A percentile compares a stretch with the other conserved stretches of the same genome.
These are phyloP conservation scores for Charadrius vociferus DNA, from an alignment of 2,113 vertebrate genomes.

Conservation along the genomic window DNA sequence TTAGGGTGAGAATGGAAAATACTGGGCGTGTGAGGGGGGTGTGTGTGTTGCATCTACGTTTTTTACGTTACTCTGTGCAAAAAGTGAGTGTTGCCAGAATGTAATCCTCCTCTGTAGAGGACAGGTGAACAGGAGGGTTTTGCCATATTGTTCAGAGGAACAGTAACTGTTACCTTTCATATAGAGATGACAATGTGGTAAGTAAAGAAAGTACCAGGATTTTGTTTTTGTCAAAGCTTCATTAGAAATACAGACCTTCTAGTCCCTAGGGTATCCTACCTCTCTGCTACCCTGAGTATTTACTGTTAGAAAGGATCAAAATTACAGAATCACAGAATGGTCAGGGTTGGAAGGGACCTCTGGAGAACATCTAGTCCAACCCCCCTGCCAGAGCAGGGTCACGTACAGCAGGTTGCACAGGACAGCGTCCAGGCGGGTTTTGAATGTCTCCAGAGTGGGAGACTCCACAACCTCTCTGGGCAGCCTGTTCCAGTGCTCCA, in stretches of 20 bases:
- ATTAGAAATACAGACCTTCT: neutral
- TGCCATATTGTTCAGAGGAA: neutral
- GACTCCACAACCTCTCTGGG: too few relatives aligned
- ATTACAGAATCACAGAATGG: too few relatives aligned
- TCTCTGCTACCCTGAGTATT: neutral
- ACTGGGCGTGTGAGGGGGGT: rapidly evolving
- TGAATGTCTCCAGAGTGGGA: too few relatives aligned
- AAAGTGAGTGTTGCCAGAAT: neutral
- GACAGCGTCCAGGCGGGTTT: too few relatives aligned
- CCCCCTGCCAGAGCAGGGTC: too few relatives aligned
- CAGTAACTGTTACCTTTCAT: too few relatives aligned
- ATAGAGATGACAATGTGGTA: neutral
- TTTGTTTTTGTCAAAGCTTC: neutral
- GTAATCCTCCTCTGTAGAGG: neutral
- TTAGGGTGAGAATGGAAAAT: neutral
- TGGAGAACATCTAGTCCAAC: too few relatives aligned
- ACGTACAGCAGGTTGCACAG: too few relatives aligned
- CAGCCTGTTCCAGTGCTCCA: too few relatives aligned
- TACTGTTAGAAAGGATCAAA: neutral
- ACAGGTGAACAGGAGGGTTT: neutral
- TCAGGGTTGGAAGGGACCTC: too few relatives aligned
- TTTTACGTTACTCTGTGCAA: neutral
- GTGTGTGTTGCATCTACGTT: neutral
- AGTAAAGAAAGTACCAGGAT: neutral
- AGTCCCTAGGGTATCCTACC: neutral